A percentile compares a stretch with the other conserved stretches of the same genome.
Conservation (phyloP, 1,140 invertebrate species). For the Pachyrhynchus sulphureomaculatus region DNA sequence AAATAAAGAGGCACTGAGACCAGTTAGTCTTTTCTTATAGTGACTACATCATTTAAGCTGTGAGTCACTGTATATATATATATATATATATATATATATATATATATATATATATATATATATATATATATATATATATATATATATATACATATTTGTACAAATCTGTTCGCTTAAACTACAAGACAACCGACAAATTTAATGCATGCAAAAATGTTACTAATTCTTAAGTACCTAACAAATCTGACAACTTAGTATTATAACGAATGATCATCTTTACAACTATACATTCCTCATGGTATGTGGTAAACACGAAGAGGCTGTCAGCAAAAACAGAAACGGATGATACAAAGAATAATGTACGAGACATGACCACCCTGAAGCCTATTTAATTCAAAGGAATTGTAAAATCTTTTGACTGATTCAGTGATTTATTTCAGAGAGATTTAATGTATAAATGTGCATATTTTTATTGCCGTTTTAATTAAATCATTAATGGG, state of each 20-base stretch:
- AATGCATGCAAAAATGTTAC: too few species aligned
- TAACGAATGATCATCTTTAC: constrained; percentile 12
- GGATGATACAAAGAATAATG: constrained; percentile 24
- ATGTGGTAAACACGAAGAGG: constrained; percentile 8
- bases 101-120: too few species aligned
- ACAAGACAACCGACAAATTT: too few species aligned
- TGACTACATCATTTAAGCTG: too few species aligned
- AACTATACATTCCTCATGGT: constrained; percentile 12
- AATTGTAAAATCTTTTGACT: constrained; percentile 2
- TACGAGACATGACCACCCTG: constrained; percentile 29
- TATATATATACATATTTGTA: too few species aligned
- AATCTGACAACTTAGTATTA: constrained; percentile 11
- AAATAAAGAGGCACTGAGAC: too few species aligned
- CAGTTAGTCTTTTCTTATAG: too few species aligned
- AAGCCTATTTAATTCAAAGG: constrained; percentile 30
- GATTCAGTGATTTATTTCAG: not conserved
- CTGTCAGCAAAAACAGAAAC: constrained; percentile 21
- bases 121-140: too few species aligned
- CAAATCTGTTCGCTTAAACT: too few species aligned
- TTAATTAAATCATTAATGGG: too few species aligned
- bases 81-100: too few species aligned
- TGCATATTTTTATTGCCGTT: not conserved
- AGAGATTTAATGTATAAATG: not conserved
- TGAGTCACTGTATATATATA: too few species aligned
- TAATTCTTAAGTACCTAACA: not conserved